Percentiles rank a stretch among this genome's conserved stretches.
These are phyloP conservation scores for Aproaerema taeniolella DNA, from an alignment of 2,888 invertebrate species.

Conservation along the genomic window DNA sequence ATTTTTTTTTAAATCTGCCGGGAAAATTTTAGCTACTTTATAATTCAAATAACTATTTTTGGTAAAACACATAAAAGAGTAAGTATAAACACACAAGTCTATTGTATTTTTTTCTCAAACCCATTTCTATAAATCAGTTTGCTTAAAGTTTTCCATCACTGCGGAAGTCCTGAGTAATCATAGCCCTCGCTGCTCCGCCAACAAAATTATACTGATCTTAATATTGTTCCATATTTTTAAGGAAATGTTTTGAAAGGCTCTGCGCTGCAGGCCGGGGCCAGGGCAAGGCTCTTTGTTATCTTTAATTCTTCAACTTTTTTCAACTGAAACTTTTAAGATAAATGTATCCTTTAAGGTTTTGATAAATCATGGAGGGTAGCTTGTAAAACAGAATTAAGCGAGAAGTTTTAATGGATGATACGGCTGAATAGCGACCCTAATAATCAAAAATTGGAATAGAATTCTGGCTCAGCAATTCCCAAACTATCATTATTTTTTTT, in stretches of 20 bases:
- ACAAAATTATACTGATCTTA: slow-evolving; percentile 44
- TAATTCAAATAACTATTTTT: too few relatives aligned
- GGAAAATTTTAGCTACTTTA: too few relatives aligned
- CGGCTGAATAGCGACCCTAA: slow-evolving; percentile 8
- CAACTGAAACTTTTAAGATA: slow-evolving; percentile 34
- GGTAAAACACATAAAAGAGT: too few relatives aligned
- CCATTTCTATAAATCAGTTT: too few relatives aligned
- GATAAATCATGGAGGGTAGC: slow-evolving; percentile 34
- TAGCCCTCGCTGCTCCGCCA: slow-evolving; percentile 15
- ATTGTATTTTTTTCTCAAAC: too few relatives aligned
- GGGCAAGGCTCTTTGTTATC: slow-evolving; percentile 37
- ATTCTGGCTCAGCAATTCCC: slow-evolving; percentile 11
- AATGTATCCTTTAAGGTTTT: slow-evolving; percentile 37
- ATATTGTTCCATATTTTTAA: slow-evolving; percentile 38
- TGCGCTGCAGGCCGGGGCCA: slow-evolving; percentile 8
- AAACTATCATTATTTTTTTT: too few relatives aligned
- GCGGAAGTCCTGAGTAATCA: too few relatives aligned
- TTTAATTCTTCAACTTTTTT: slow-evolving; percentile 33
- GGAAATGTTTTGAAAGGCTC: slow-evolving; percentile 28
- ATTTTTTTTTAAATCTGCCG: too few relatives aligned
- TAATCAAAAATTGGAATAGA: slow-evolving; percentile 13
- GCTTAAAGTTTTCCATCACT: too few relatives aligned
- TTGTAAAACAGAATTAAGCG: slow-evolving; percentile 23
- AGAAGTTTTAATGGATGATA: slow-evolving; percentile 12
- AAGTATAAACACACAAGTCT: too few relatives aligned